These are phyloP conservation scores for Scaptomyza graminum DNA, from an alignment of 1,140 invertebrate species.

Conservation along the genomic window DNA sequence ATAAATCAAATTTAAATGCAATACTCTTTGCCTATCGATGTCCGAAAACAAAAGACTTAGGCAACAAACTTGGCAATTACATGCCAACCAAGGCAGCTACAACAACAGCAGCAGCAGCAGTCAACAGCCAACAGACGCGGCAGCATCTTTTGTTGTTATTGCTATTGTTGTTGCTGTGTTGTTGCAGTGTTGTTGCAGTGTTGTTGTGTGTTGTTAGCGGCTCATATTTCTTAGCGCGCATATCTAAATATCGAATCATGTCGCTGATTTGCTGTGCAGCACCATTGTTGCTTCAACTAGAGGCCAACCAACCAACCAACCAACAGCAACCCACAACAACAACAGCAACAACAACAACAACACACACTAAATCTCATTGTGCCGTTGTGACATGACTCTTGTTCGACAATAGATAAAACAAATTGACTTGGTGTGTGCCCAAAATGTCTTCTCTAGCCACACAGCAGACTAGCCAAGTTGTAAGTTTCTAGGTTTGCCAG, in stretches of 20 bases:
- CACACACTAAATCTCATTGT: constrained; percentile 80
- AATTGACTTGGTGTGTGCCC: constrained; percentile 83
- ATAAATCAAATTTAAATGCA: constrained; percentile 82
- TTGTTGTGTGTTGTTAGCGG: constrained; percentile 67
- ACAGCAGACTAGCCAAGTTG: constrained; percentile 13
- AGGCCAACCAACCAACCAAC: constrained; percentile 7
- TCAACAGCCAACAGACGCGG: constrained; percentile 34
- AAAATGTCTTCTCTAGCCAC: constrained; percentile 78
- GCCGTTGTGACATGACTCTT: constrained; percentile 82
- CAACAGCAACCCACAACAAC: constrained; percentile 27
- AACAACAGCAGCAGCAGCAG: constrained; percentile 11
- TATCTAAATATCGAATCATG: constrained; percentile 81
- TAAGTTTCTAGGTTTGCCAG: background rate
- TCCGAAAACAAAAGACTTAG: constrained; percentile 78
- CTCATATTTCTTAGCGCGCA: constrained; percentile 80
- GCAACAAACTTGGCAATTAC: constrained; percentile 82
- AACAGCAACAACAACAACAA: constrained; percentile 43
- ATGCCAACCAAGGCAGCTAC: constrained; percentile 49
- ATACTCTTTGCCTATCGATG: constrained; percentile 55
- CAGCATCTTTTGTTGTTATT: constrained; percentile 68
- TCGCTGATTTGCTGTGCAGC: constrained; percentile 74
- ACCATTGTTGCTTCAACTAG: constrained; percentile 58
- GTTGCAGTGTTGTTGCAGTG: constrained; percentile 48
- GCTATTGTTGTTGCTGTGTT: constrained; percentile 34
- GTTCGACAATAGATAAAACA: constrained; percentile 83